Evolutionary conservation across 2,888 invertebrate species (phyloP).

Genomic region (Argynnis bischoffii): DNA sequence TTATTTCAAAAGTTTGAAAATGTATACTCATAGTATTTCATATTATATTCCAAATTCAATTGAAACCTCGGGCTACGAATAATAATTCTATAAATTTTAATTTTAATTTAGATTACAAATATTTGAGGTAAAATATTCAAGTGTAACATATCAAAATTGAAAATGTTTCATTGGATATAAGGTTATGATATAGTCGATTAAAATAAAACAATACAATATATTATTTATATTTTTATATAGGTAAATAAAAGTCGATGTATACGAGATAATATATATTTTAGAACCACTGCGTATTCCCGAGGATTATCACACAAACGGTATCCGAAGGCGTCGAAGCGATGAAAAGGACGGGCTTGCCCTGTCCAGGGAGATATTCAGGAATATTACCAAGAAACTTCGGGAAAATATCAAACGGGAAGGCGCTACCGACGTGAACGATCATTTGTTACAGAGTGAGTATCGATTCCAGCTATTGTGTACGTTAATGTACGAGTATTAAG

Average conservation of each 20-base stretch:
- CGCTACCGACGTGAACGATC: slow-evolving; percentile 70
- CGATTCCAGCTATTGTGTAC: slow-evolving; percentile 39
- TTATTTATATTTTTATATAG: too few relatives aligned
- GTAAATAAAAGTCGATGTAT: background rate
- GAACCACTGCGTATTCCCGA: slow-evolving; percentile 72
- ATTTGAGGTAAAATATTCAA: too few relatives aligned
- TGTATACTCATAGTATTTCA: too few relatives aligned
- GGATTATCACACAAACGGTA: slow-evolving; percentile 64
- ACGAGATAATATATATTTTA: slow-evolving; percentile 39
- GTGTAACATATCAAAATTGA: too few relatives aligned
- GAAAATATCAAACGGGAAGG: slow-evolving; percentile 78
- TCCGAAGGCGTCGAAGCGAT: slow-evolving; percentile 67
- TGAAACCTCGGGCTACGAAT: too few relatives aligned
- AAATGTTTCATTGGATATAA: too few relatives aligned
- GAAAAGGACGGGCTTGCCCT: slow-evolving; percentile 75
- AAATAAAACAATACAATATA: too few relatives aligned
- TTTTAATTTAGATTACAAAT: too few relatives aligned
- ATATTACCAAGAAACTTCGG: slow-evolving; percentile 77
- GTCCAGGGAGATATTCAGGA: slow-evolving; percentile 79
- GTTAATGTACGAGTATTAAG: slow-evolving; percentile 22
- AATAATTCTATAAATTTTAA: too few relatives aligned
- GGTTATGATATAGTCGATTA: too few relatives aligned
- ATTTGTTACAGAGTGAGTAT: slow-evolving; percentile 73
- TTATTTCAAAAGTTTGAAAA: too few relatives aligned
- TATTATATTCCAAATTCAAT: too few relatives aligned